Evolutionary conservation across 2,113 vertebrate genomes (phyloP).

Genomic region (Callopanchax toddi): DNA sequence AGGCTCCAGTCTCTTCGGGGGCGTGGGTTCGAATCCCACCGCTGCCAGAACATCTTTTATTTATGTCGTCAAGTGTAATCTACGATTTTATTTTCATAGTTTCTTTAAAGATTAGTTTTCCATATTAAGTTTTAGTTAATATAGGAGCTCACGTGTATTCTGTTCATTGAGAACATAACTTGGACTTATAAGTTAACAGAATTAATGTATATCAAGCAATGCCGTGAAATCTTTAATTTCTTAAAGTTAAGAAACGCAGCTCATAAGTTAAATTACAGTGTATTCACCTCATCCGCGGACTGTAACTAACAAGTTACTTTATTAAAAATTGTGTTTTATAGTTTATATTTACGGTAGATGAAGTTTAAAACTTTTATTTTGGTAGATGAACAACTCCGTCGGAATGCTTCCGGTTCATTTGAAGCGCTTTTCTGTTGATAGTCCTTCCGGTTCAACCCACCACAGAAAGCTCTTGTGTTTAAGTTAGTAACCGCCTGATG

Average conservation of each 20-base stretch:
- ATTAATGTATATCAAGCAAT: too few relatives aligned
- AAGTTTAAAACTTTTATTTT: slow-evolving; percentile 38
- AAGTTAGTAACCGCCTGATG: not conserved
- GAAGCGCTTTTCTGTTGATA: not conserved
- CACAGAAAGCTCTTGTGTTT: slow-evolving; percentile 13
- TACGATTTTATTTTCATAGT: too few relatives aligned
- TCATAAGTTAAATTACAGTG: too few relatives aligned
- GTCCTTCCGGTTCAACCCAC: slow-evolving; percentile 31
- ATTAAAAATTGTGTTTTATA: not conserved
- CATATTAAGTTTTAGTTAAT: too few relatives aligned
- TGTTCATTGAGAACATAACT: too few relatives aligned
- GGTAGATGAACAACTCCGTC: not conserved
- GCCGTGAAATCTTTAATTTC: too few relatives aligned
- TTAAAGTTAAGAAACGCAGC: too few relatives aligned
- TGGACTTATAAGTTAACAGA: too few relatives aligned
- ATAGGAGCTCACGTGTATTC: too few relatives aligned
- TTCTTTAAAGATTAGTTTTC: too few relatives aligned
- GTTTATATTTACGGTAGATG: not conserved
- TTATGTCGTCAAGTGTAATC: too few relatives aligned
- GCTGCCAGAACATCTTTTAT: slow-evolving; percentile 71
- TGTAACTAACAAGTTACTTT: not conserved
- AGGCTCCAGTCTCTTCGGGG: slow-evolving; percentile 82
- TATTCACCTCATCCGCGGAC: too few relatives aligned
- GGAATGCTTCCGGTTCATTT: slow-evolving; percentile 36
- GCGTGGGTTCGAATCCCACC: slow-evolving; percentile 80